Conservation (phyloP, 2,888 invertebrate genomes). For the Apodemia zela region DNA sequence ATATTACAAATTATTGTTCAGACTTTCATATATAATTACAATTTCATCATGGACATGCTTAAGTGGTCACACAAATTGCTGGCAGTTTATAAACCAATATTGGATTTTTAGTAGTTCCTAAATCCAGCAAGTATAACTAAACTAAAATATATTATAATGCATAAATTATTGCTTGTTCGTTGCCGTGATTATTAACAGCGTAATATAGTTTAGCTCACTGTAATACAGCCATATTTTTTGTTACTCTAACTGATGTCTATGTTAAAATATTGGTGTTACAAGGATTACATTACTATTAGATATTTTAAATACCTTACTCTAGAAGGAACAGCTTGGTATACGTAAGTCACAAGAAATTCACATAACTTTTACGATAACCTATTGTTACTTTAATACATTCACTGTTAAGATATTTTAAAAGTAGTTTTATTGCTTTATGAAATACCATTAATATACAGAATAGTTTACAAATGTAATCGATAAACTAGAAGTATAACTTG, state of each 20-base stretch:
- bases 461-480: background rate
- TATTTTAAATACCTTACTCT: conserved; percentile 18
- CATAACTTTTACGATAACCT: background rate
- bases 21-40: background rate
- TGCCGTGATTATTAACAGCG: conserved; percentile 10
- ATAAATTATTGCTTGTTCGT: conserved; percentile 16
- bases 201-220: conserved; percentile 7
- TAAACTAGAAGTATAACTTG: conserved; percentile 4
- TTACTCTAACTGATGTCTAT: conserved; percentile 6
- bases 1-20: background rate
- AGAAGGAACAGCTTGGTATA: conserved; percentile 22
- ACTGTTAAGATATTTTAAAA: background rate
- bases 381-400: conserved; percentile 6
- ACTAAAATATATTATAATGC: background rate
- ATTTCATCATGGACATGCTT: background rate
- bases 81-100: background rate
- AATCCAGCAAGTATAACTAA: conserved; percentile 1
- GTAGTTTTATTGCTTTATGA: too few relatives aligned
- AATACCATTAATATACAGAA: background rate
- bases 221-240: conserved; percentile 8
- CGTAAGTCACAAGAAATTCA: background rate
- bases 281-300: conserved; percentile 5
- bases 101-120: background rate
- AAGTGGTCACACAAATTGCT: background rate
- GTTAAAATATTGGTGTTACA: conserved; percentile 14